Percentiles rank a stretch among this genome's conserved stretches.
Conservation (phyloP, 2,113 vertebrate species). For the Meriones unguiculatus region DNA sequence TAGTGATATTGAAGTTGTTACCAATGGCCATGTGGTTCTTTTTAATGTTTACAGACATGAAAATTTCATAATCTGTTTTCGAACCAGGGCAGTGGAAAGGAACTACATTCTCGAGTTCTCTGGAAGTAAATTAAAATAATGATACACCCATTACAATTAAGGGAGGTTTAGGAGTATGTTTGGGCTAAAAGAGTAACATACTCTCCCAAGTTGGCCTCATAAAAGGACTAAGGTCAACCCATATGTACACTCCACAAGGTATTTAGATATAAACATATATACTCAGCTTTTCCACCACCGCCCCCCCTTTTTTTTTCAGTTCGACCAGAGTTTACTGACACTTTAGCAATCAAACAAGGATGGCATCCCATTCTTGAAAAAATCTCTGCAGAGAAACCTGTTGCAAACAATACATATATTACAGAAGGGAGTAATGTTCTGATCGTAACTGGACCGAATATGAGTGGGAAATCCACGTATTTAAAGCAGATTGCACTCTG, state of each 20-base stretch:
- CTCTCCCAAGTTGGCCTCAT: neutral
- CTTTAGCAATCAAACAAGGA: conserved; percentile 95
- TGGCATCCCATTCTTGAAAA: conserved; percentile 97
- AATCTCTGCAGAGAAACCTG: conserved; percentile 92
- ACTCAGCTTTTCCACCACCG: conserved; percentile 58
- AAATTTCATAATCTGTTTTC: conserved; percentile 42
- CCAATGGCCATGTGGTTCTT: neutral
- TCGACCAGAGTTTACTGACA: conserved; percentile 98
- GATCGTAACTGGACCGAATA: conserved; percentile 97
- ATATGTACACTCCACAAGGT: neutral
- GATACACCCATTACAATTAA: conserved; percentile 15
- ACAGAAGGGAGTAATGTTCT: conserved; percentile 96
- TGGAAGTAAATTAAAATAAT: conserved; percentile 26
- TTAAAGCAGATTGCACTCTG: conserved; percentile 97
- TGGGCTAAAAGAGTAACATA: conserved; percentile 28
- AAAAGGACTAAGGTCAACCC: neutral
- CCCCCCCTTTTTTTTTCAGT: conserved; percentile 86
- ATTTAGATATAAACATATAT: neutral
- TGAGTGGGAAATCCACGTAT: conserved; percentile 99
- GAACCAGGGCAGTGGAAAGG: neutral
- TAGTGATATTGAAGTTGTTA: conserved; percentile 44
- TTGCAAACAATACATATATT: conserved; percentile 95
- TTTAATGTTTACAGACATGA: conserved; percentile 19
- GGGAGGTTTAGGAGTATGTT: neutral
- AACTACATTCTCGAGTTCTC: conserved; percentile 53